Percentiles rank a stretch among this genome's conserved stretches.
Evolutionary conservation across 2,797 vertebrate species (phyloP).

Genomic region (Lagorchestes hirsutus): DNA sequence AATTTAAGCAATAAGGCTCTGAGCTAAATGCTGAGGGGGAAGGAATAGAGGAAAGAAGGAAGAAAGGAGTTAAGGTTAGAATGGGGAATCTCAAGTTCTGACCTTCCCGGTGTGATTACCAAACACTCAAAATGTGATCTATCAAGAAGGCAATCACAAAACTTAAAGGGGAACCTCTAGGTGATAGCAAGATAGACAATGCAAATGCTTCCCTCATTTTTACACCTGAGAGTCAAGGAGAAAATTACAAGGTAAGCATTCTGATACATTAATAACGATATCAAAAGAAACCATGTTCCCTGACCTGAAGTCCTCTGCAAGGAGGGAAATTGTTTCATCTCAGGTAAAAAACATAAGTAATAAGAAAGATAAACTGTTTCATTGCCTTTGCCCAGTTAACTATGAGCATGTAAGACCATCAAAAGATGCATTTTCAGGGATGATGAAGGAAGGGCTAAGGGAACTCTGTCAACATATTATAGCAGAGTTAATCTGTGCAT

Average conservation of each 20-base stretch:
- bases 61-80: neutral
- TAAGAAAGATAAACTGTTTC: conserved; percentile 3
- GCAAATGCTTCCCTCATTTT: neutral
- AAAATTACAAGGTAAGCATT: neutral
- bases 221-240: conserved; percentile 1
- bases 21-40: neutral
- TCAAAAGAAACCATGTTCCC: conserved; percentile 14
- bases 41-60: neutral
- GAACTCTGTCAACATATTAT: neutral
- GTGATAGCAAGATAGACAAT: neutral
- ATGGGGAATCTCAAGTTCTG: neutral
- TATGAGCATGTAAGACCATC: neutral
- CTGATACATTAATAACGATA: conserved; percentile 6
- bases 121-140: conserved; percentile 27
- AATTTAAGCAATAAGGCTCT: neutral
- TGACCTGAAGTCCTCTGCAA: neutral
- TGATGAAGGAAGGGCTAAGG: conserved; percentile 17
- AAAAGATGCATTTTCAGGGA: conserved; percentile 9
- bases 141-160: neutral
- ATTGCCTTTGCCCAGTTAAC: conserved; percentile 18
- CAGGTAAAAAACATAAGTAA: conserved; percentile 24
- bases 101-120: neutral
- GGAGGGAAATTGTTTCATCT: neutral
- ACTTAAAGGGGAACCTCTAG: neutral
- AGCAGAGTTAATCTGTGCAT: neutral